phyloP scores from a whole-genome alignment of 2,888 invertebrate genomes.

The Teleiodes luculella region DNA sequence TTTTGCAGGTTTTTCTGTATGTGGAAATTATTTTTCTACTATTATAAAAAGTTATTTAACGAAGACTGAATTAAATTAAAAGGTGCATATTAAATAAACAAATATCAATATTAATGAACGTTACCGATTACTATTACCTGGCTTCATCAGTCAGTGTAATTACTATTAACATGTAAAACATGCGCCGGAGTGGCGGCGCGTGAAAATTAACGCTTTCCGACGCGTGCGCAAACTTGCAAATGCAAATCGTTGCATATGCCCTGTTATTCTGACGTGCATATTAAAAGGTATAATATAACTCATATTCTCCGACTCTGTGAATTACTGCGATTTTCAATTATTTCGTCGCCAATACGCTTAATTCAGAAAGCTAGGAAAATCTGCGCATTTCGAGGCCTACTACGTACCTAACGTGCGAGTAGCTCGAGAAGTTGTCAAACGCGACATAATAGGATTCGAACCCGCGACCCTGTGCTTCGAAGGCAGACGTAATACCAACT shows the following conservation, averaged over 20 bases:
- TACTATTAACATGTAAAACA: not conserved
- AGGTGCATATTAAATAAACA: not conserved
- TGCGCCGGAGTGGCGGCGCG: slow-evolving; percentile 6
- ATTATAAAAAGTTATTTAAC: no score
- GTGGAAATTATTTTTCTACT: no score
- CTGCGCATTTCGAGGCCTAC: no score
- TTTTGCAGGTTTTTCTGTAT: no score
- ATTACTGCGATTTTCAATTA: not conserved
- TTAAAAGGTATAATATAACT: not conserved
- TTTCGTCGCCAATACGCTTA: not conserved
- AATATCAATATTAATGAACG: not conserved
- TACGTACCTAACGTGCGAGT: no score
- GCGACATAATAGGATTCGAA: no score
- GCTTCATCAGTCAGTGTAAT: slow-evolving; percentile 4
- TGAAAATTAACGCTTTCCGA: slow-evolving; percentile 10
- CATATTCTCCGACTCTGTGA: not conserved
- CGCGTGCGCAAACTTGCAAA: slow-evolving; percentile 1
- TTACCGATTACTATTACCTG: slow-evolving; percentile 2
- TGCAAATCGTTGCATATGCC: not conserved
- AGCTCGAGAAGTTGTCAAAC: no score
- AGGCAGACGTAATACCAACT: no score
- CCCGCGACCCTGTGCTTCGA: no score
- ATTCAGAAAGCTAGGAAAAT: no score
- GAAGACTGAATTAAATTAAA: no score
- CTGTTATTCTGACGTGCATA: slow-evolving; percentile 7